Evolutionary conservation across 2,113 vertebrate genomes (phyloP).

Genomic region (Danionella cerebrum): DNA sequence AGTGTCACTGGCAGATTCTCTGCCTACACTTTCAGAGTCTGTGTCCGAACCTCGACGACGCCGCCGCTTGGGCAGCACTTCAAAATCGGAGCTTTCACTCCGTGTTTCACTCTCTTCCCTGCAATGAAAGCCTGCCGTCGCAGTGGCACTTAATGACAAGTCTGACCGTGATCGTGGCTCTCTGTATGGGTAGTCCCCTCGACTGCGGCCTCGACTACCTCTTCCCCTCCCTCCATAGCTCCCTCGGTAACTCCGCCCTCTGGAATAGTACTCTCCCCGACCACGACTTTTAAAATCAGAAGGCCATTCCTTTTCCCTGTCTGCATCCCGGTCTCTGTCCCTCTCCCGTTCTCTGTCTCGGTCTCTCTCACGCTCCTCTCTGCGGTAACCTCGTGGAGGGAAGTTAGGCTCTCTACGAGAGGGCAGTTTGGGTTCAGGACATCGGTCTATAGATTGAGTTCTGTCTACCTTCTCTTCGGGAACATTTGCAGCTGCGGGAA

Average conservation of each 20-base stretch:
- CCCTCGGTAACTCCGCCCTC: constrained; percentile 90
- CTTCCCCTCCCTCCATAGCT: constrained; percentile 83
- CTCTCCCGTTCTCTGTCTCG: constrained; percentile 69
- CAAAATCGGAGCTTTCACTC: constrained; percentile 96
- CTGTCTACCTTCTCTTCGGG: constrained; percentile 82
- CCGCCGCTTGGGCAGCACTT: constrained; percentile 88
- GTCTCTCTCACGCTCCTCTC: constrained; percentile 85
- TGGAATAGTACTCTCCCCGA: constrained; percentile 91
- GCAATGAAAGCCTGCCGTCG: constrained; percentile 64
- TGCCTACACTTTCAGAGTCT: constrained; percentile 91
- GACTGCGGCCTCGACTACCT: constrained; percentile 79
- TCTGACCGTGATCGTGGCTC: constrained; percentile 81
- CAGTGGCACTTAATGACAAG: constrained; percentile 53
- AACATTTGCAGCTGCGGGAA: constrained; percentile 45
- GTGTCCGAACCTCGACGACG: constrained; percentile 88
- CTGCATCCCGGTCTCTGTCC: constrained; percentile 66
- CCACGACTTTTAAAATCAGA: constrained; percentile 86
- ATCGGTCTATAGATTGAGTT: constrained; percentile 64
- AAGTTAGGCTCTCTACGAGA: constrained; percentile 71
- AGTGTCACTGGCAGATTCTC: constrained; percentile 90
- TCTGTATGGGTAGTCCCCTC: constrained; percentile 82
- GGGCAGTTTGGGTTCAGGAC: constrained; percentile 68
- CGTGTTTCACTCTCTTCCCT: constrained; percentile 95
- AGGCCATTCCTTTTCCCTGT: constrained; percentile 86
- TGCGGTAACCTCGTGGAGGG: constrained; percentile 79